Base-by-base conservation (phyloP, 2,113 vertebrate genomes). In the Tinamus guttatus region DNA sequence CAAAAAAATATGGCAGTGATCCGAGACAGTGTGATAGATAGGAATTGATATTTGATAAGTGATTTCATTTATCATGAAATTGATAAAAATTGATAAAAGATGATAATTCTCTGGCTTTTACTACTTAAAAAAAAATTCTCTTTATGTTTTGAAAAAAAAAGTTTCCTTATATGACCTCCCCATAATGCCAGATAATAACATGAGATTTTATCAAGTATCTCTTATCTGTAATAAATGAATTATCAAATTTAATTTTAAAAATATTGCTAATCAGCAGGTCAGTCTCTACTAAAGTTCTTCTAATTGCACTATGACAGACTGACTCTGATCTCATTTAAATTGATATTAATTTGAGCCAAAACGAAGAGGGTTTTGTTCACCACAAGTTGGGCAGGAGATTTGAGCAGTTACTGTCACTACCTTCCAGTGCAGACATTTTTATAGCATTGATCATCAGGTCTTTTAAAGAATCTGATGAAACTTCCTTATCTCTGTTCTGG, bases 171-270 rank as follows among this genome's bases (percentile, higher is more conserved):
- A 47, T 83, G 62, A 47, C 2, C 68, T 60, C n/a, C 49, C 49
- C 52, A 83, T 75, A 7, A 76, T 45, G 80, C 11, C 38, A 84
- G n/a, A n/a, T n/a, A n/a, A n/a, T n/a, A n/a, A n/a, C n/a, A n/a
- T 40, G 71, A 82, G 20, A 4, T 69, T 21, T 17, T 84, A 6
- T 54, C 13, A 36, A 19, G 27, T 51, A 56, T 47, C 58, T 51
- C 13, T 54, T 90, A 56, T 5, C 7, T 7, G 85, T 49, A 92
- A 90, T 21, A 70, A 34, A 65, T 19, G 40, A 93, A 41, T 62
- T 90, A 75, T 51, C 45, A 75, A 90, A 80, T 34, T 90, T 71
- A 3, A 90, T 93, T 88, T 90, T 88, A 82, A 92, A 93, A 75
- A 65, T 21, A 59, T 18, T 5, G 1, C 11, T 93, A 24, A 60